Percentiles rank a stretch among this genome's conserved stretches.
phyloP scores from a whole-genome alignment of 1,140 invertebrate genomes.

The Ceratitis capitata region DNA sequence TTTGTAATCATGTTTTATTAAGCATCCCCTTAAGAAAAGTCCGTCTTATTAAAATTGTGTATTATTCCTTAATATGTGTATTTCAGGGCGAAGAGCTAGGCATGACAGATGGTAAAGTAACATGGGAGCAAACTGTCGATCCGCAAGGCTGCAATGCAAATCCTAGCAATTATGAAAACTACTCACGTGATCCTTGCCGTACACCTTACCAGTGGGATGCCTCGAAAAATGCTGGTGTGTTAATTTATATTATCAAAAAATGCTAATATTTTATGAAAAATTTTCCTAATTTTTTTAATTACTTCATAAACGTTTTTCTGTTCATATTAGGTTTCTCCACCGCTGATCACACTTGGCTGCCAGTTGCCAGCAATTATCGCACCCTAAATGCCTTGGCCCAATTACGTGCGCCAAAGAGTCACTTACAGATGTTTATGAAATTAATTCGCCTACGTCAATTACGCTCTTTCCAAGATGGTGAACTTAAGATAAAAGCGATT shows the following conservation, averaged over 20 bases:
- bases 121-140: constrained; percentile 66
- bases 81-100: constrained; percentile 80
- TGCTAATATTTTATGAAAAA: not conserved
- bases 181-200: constrained; percentile 68
- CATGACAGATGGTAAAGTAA: constrained; percentile 71
- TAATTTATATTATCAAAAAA: not conserved
- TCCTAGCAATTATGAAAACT: constrained; percentile 45
- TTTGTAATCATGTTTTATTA: no score
- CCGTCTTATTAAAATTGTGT: no score
- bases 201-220: constrained; percentile 74
- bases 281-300: not conserved
- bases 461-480: constrained; percentile 50
- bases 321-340: constrained; percentile 70
- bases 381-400: constrained; percentile 66
- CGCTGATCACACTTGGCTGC: constrained; percentile 73
- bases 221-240: constrained; percentile 50
- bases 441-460: constrained; percentile 45
- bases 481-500: constrained; percentile 44
- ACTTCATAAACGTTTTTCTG: not conserved
- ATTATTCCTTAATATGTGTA: no score
- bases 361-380: constrained; percentile 68
- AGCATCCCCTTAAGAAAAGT: no score
- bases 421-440: constrained; percentile 47
- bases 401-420: constrained; percentile 44
- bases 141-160: constrained; percentile 42